Evolutionary conservation across 2,113 vertebrate species (phyloP).

Genomic region (Astatotilapia flaviijosephi): DNA sequence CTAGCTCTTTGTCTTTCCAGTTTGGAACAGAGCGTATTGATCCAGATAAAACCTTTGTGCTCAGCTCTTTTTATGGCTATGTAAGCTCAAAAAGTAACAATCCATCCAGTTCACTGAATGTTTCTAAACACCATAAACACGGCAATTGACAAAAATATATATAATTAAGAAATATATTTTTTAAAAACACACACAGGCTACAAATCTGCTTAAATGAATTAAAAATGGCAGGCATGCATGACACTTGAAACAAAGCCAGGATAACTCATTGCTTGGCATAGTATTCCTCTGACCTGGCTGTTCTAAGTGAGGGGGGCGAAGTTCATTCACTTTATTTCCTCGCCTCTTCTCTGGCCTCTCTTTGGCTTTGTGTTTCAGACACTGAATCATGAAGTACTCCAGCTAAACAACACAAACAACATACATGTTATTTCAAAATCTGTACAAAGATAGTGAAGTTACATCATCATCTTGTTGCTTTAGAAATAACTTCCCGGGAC

Average conservation of each 20-base stretch:
- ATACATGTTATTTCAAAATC: background rate
- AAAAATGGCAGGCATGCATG: background rate
- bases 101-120: background rate
- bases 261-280: background rate
- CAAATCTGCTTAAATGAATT: background rate
- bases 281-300: slow-evolving; percentile 82
- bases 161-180: background rate
- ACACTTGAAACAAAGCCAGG: background rate
- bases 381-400: slow-evolving; percentile 98
- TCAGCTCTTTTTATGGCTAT: slow-evolving; percentile 44
- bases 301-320: slow-evolving; percentile 86
- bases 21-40: slow-evolving; percentile 43
- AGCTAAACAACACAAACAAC: slow-evolving; percentile 73
- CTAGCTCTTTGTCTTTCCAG: slow-evolving; percentile 9
- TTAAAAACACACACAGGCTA: background rate
- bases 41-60: slow-evolving; percentile 33
- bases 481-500: background rate
- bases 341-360: slow-evolving; percentile 87
- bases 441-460: slow-evolving; percentile 4
- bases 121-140: background rate
- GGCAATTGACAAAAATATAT: background rate
- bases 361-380: slow-evolving; percentile 91
- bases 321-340: slow-evolving; percentile 74
- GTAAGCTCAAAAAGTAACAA: slow-evolving; percentile 11
- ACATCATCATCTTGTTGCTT: background rate